Base-by-base conservation (phyloP, 2,113 vertebrate genomes). In the Nerophis lumbriciformis region DNA sequence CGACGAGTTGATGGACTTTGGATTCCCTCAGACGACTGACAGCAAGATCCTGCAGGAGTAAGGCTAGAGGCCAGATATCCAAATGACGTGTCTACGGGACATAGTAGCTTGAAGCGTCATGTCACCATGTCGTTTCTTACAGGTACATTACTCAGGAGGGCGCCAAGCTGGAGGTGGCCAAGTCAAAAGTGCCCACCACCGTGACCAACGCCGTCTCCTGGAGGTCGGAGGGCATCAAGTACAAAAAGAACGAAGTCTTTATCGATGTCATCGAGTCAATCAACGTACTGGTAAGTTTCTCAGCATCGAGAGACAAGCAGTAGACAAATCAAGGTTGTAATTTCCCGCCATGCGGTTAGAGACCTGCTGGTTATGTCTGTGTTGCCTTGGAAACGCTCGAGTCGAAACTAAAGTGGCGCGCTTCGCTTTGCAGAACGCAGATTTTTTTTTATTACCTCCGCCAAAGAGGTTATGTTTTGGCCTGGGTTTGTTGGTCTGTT, bases 241-340 rank as follows among this genome's bases (percentile, higher is more conserved):
- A 98, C 86, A 97, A 96, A 80, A 98, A 98, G 90, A 98, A 98
- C 1, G 95, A 98, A 73, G 94, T 98, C 61, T 98, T 98, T 70
- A 98, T 98, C 4, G 95, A 98, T 0, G 95, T 98, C 59, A 94
- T 98, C 0, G 95, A 98, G 83, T 92, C 93, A 0, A 92, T 98
- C 50, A 98, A 98, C 52, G 90, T 98, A 3, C 85, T 97, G 92
- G 95, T 96, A 79, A 37, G 59, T 38, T 57, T 57, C n/a, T 19
- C 42, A 6, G 6, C 28, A 28, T 28, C 28, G 4, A 28, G 28
- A 28, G 28, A 28, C 28, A 28, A 28, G 28, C 28, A 28, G 28
- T 28, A 28, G 28, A 28, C 1, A 28, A 28, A 28, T 28, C 28
- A 28, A 28, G 28, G 28, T 28, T 28, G 28, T 28, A 28, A 28